Evolutionary conservation across 2,797 vertebrate genomes (phyloP).

Genomic region (Anas capensis): DNA sequence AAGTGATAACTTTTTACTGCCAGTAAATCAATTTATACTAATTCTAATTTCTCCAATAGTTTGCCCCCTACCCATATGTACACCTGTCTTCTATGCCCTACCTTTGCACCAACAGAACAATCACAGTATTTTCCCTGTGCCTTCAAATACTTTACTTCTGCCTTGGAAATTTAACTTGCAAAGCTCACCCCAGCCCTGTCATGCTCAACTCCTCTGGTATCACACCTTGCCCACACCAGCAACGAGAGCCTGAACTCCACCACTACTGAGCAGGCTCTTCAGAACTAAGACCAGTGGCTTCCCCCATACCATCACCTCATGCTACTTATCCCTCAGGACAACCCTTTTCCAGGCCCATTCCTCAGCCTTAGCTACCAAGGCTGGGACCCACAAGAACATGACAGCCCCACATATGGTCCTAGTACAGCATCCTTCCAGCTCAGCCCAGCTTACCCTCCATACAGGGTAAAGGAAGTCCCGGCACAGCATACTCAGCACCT

Average conservation of each 20-base stretch:
- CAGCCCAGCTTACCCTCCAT: background rate
- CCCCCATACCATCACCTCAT: background rate
- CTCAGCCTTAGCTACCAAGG: background rate
- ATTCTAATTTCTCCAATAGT: background rate
- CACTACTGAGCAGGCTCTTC: background rate
- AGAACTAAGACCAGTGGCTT: background rate
- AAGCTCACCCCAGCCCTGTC: background rate
- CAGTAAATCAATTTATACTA: background rate
- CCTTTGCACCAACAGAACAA: background rate
- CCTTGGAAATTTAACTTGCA: background rate
- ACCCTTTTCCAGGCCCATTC: background rate
- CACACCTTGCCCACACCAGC: background rate
- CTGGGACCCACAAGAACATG: background rate
- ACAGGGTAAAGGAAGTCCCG: background rate
- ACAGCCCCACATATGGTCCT: background rate
- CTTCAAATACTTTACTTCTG: background rate
- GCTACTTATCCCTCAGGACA: background rate
- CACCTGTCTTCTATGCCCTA: background rate
- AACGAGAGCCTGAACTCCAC: background rate
- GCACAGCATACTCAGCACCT: background rate
- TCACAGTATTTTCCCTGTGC: background rate
- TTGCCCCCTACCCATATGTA: background rate
- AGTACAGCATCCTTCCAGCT: background rate
- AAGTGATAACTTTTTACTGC: background rate
- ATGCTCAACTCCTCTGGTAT: background rate